A percentile compares a stretch with the other conserved stretches of the same genome.
phyloP scores from a whole-genome alignment of 2,113 vertebrate species.

The Galeopterus variegatus region DNA sequence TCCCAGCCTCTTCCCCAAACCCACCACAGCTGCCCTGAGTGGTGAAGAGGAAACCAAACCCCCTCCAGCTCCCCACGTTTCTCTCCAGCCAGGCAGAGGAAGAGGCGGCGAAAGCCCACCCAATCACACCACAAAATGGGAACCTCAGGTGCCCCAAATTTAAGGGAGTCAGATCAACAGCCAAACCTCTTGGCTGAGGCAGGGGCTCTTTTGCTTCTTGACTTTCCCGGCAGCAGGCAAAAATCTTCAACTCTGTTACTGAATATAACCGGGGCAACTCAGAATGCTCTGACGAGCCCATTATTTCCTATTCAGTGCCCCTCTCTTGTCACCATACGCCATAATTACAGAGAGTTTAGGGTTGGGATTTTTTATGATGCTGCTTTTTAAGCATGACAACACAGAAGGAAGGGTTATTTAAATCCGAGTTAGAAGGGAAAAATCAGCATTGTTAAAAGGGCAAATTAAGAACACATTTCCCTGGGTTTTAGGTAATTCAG shows the following conservation, averaged over 20 bases:
- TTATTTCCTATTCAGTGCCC: constrained; percentile 63
- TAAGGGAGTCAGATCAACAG: not conserved
- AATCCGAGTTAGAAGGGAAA: constrained; percentile 20
- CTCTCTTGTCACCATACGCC: constrained; percentile 57
- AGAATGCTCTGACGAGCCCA: not conserved
- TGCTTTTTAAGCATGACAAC: constrained; percentile 71
- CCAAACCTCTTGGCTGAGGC: not conserved
- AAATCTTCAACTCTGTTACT: not conserved
- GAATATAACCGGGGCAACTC: constrained; percentile 52
- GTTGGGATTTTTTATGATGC: constrained; percentile 68
- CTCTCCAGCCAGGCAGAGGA: not conserved
- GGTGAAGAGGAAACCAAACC: not conserved
- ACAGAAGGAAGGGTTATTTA: constrained; percentile 79
- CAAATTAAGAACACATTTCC: constrained; percentile 75
- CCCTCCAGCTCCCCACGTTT: not conserved
- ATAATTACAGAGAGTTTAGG: constrained; percentile 68
- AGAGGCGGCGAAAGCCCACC: not conserved
- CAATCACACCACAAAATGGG: not conserved
- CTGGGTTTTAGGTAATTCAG: constrained; percentile 71
- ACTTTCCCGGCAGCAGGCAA: constrained; percentile 45
- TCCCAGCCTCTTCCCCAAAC: not conserved
- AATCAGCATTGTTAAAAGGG: constrained; percentile 59
- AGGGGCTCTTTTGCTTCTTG: not conserved
- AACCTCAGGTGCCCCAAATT: not conserved
- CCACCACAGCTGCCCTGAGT: not conserved